Base-by-base conservation (phyloP, 2,113 vertebrate genomes). In the Bubo blakistoni region DNA sequence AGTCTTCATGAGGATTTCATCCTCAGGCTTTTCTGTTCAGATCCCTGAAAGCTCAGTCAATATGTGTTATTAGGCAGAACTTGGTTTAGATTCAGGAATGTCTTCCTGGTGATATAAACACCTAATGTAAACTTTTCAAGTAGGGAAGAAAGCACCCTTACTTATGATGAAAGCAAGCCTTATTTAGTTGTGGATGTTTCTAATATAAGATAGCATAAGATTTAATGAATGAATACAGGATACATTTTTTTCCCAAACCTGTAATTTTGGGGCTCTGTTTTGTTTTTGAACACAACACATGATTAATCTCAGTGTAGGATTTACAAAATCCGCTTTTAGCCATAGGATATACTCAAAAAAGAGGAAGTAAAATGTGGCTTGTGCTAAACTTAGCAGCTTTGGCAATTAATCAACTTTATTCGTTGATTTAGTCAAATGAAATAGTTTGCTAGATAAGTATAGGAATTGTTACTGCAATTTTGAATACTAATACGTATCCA, bases 301-400 rank as follows among this genome's bases (percentile, higher is more conserved):
- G 88, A 96, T 94, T 94, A 96, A 95, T 89, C 81, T 89, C 77
- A 58, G 34, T 49, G 70, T 30, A 92, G 95, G 92, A 97, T 95
- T 97, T 95, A 69, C 49, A 76, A 92, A 97, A 97, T 95, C 94
- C 15, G 26, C 91, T 97, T 92, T 95, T 79, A 80, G 54, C 73
- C 61, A 66, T 27, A 80, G 49, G 44, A 87, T 85, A 92, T 65
- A 82, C 66, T 85, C 52, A 69, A 91, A 84, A 94, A 85, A 94
- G 44, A 63, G 40, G 61, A 91, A 88, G 58, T 21, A 59, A 92
- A 84, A 90, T 17, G 32, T 91, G 26, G 59, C 46, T 85, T 89
- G 58, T 85, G 62, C 92, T 96, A 94, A 94, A 95, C 22, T 88
- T 92, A 85, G 78, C 70, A 63, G 38, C 65, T 92, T 52, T 85